These are phyloP conservation scores for Ommatoiulus sabulosus DNA, from an alignment of 2,888 invertebrate genomes.

Conservation along the genomic window DNA sequence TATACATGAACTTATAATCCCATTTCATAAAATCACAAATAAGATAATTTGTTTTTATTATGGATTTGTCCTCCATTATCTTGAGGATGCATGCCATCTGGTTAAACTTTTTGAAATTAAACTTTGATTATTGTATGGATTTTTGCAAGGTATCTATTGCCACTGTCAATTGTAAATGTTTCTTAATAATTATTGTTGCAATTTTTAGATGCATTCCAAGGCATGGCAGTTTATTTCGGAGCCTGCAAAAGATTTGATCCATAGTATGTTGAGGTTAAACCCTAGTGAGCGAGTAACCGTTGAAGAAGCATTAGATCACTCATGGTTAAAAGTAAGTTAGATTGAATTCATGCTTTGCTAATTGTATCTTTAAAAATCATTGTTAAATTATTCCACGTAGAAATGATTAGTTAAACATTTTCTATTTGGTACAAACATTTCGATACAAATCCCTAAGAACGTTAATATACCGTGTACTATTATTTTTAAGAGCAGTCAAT, in stretches of 20 bases:
- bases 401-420: too few relatives aligned
- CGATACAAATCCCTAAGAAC: too few relatives aligned
- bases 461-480: too few relatives aligned
- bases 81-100: background rate
- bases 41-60: too few relatives aligned
- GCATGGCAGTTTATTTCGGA: slow-evolving; percentile 95
- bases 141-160: background rate
- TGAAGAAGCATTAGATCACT: slow-evolving; percentile 94
- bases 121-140: background rate
- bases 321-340: slow-evolving; percentile 88
- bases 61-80: too few relatives aligned
- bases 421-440: too few relatives aligned
- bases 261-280: slow-evolving; percentile 92
- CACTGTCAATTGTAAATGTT: background rate
- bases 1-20: too few relatives aligned
- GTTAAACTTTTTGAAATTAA: background rate
- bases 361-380: too few relatives aligned
- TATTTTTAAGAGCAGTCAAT: too few relatives aligned
- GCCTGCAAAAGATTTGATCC: slow-evolving; percentile 93
- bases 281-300: slow-evolving; percentile 93
- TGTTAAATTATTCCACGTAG: too few relatives aligned
- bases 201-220: slow-evolving; percentile 81
- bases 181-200: background rate
- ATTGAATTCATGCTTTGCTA: background rate
- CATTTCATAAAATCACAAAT: too few relatives aligned